Conservation (phyloP, 2,797 vertebrate genomes). For the Onychomys leucogaster region DNA sequence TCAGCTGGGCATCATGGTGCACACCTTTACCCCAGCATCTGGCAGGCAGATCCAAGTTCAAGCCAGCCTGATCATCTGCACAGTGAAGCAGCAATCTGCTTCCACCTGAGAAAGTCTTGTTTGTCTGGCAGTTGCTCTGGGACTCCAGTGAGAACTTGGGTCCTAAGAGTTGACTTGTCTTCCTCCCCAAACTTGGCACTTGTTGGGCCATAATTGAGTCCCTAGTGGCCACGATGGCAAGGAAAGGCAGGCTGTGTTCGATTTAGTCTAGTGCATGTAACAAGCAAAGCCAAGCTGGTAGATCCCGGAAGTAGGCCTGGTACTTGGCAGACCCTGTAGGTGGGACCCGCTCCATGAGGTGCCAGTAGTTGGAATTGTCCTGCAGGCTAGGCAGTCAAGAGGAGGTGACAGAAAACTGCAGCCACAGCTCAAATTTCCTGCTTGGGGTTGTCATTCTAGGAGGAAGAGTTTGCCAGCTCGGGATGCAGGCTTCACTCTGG, state of each 20-base stretch:
- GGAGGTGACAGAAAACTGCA: not conserved
- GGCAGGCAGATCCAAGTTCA: not conserved
- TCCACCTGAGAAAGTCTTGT: not conserved
- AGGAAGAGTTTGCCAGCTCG: slow-evolving; percentile 94
- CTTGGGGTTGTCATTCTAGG: slow-evolving; percentile 85
- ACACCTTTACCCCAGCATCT: not conserved
- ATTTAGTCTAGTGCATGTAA: not conserved
- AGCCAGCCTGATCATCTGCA: not conserved
- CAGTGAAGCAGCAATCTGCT: not conserved
- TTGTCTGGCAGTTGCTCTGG: not conserved
- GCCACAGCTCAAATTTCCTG: not conserved
- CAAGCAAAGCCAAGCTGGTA: not conserved
- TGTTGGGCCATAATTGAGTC: not conserved
- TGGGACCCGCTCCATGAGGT: not conserved
- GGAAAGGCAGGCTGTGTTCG: not conserved
- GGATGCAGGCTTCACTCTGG: slow-evolving; percentile 94
- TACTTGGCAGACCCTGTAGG: not conserved
- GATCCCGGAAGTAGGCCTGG: not conserved
- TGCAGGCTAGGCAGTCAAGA: not conserved
- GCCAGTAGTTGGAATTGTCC: not conserved
- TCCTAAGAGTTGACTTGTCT: not conserved
- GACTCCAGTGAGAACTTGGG: not conserved
- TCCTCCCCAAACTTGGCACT: not conserved
- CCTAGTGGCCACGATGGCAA: not conserved
- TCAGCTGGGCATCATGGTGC: not conserved